Conservation (phyloP, 2,797 vertebrate species). For the Spondyliosoma cantharus region DNA sequence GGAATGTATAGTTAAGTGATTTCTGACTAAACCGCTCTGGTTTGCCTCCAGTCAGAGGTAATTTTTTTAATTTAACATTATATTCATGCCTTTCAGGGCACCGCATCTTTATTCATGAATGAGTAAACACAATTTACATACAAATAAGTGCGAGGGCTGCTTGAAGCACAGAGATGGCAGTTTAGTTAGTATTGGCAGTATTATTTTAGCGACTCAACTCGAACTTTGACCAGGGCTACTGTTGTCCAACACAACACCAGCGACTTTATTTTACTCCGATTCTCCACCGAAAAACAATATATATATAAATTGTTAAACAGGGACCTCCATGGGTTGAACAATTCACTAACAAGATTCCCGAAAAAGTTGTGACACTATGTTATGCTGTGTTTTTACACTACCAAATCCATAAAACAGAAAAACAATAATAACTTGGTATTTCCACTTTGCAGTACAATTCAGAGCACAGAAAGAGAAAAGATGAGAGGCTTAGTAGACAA, state of each 20-base stretch:
- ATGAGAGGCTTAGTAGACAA: not conserved
- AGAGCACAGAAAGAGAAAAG: not conserved
- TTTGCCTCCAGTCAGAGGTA: conserved; percentile 23
- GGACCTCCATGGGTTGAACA: not conserved
- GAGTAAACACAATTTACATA: conserved; percentile 58
- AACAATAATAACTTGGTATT: not conserved
- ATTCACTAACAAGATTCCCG: too few species aligned
- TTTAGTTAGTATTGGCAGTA: not conserved
- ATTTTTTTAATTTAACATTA: conserved; percentile 38
- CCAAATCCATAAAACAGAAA: too few species aligned
- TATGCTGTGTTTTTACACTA: too few species aligned
- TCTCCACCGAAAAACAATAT: not conserved
- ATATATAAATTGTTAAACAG: too few species aligned
- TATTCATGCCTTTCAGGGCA: conserved; percentile 23
- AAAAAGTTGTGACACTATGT: too few species aligned
- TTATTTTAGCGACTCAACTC: not conserved
- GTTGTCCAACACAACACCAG: not conserved
- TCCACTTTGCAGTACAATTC: too few species aligned
- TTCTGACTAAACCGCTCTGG: conserved; percentile 31
- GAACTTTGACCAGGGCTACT: not conserved
- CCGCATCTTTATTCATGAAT: conserved; percentile 62
- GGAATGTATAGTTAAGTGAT: conserved; percentile 25
- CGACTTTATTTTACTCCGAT: not conserved
- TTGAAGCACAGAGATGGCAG: not conserved
- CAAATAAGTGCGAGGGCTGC: conserved; percentile 20